Conservation (phyloP, 1,140 invertebrate species). For the Drosophila pandora region DNA sequence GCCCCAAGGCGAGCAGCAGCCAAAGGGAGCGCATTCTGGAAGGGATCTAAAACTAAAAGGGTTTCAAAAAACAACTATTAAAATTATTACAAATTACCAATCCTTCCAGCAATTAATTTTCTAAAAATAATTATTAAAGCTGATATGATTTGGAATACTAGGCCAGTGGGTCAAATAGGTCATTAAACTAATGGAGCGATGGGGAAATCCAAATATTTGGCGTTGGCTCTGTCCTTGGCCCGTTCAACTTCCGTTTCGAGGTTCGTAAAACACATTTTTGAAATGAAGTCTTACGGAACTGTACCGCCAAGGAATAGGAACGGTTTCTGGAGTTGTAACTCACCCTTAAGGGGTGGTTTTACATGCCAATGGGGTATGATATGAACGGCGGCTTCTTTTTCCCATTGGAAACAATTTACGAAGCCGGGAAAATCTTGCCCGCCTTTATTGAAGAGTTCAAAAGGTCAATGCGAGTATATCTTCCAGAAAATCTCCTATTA, state of each 20-base stretch:
- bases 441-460: slow-evolving; percentile 30
- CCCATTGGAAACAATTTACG: slow-evolving; percentile 38
- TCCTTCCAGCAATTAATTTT: neutral
- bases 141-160: neutral
- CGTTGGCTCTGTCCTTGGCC: slow-evolving; percentile 13
- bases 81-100: too few species aligned
- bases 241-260: slow-evolving; percentile 6
- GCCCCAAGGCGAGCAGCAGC: slow-evolving; percentile 67
- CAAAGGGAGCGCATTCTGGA: slow-evolving; percentile 62
- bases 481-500: slow-evolving; percentile 11
- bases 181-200: neutral
- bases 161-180: neutral
- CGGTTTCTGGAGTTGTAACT: slow-evolving; percentile 22
- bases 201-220: neutral
- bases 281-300: neutral
- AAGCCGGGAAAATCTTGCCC: slow-evolving; percentile 29
- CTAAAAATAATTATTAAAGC: neutral
- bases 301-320: slow-evolving; percentile 13
- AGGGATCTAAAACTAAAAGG: slow-evolving; percentile 20
- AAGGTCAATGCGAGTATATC: slow-evolving; percentile 37
- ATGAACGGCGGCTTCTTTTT: slow-evolving; percentile 17
- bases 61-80: neutral
- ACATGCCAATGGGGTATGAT: slow-evolving; percentile 4
- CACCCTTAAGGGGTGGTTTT: slow-evolving; percentile 44
- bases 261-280: slow-evolving; percentile 3